These are phyloP conservation scores for Drosophila pandora DNA, from an alignment of 1,140 invertebrate genomes.

Conservation along the genomic window DNA sequence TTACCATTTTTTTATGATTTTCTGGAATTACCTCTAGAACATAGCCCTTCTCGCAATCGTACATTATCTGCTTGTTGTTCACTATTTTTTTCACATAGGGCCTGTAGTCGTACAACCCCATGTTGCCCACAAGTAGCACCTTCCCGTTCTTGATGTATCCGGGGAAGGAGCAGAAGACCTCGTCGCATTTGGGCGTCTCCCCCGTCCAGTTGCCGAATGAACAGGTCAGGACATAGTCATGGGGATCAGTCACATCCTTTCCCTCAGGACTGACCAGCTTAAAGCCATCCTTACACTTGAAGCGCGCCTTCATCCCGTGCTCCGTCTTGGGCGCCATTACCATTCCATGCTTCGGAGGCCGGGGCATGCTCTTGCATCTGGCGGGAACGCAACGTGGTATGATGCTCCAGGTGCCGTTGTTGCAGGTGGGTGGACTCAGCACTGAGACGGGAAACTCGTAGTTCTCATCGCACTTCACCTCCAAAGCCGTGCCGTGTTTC, in stretches of 20 bases:
- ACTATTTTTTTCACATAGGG: slow-evolving; percentile 96
- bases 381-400: slow-evolving; percentile 95
- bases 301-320: slow-evolving; percentile 96
- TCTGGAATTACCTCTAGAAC: slow-evolving; percentile 87
- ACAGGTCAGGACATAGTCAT: slow-evolving; percentile 90
- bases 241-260: slow-evolving; percentile 83
- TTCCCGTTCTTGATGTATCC: slow-evolving; percentile 95
- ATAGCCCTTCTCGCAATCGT: slow-evolving; percentile 97
- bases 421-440: slow-evolving; percentile 87
- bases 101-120: slow-evolving; percentile 98
- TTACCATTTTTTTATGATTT: too few relatives aligned
- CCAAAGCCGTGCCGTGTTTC: slow-evolving; percentile 92
- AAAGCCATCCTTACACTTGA: slow-evolving; percentile 96
- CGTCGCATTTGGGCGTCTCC: slow-evolving; percentile 92
- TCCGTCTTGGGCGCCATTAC: slow-evolving; percentile 98
- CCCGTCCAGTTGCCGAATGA: slow-evolving; percentile 97
- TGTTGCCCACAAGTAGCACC: slow-evolving; percentile 96
- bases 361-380: slow-evolving; percentile 95
- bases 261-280: slow-evolving; percentile 88
- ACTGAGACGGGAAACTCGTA: slow-evolving; percentile 89
- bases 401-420: slow-evolving; percentile 98
- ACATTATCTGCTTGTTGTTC: slow-evolving; percentile 98
- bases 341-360: slow-evolving; percentile 94
- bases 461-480: slow-evolving; percentile 93
- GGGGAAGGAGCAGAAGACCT: slow-evolving; percentile 97